Evolutionary conservation across 2,888 invertebrate genomes (phyloP).

Genomic region (Neoascia interrupta): DNA sequence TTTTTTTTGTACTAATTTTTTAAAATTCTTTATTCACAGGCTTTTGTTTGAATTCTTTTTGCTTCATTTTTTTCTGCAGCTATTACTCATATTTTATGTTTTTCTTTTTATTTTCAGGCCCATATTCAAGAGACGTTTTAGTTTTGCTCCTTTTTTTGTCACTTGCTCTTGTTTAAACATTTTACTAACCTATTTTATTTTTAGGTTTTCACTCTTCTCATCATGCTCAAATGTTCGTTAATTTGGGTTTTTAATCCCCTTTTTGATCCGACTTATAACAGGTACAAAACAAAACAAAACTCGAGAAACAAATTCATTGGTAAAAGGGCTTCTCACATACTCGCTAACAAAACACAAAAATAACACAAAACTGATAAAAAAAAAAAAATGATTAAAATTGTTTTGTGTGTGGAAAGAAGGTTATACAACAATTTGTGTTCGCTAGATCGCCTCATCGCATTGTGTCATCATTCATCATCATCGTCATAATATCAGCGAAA

Average conservation of each 20-base stretch:
- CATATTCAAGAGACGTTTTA: too few species aligned
- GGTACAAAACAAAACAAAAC: conserved; percentile 9
- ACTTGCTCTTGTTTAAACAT: not conserved
- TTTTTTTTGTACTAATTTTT: not conserved
- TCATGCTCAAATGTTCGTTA: not conserved
- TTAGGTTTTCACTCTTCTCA: conserved; percentile 38
- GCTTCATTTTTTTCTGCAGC: conserved; percentile 16
- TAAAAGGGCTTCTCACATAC: conserved; percentile 66
- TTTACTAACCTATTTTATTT: conserved; percentile 62
- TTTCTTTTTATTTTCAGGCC: not conserved
- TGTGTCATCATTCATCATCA: conserved; percentile 52
- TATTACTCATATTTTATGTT: conserved; percentile 2
- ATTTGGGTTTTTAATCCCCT: not conserved
- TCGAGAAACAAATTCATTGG: conserved; percentile 54
- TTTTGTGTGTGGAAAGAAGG: conserved; percentile 48
- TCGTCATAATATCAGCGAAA: conserved; percentile 23
- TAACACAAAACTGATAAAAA: conserved; percentile 24
- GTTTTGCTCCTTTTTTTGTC: too few species aligned
- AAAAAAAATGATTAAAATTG: conserved; percentile 16
- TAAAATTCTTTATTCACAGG: not conserved
- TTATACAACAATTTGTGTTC: conserved; percentile 16
- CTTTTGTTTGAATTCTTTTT: not conserved
- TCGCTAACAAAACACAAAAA: conserved; percentile 51
- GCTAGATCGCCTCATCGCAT: conserved; percentile 64
- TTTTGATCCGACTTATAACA: not conserved